phyloP scores from a whole-genome alignment of 2,888 invertebrate genomes.

The Cataglyphis altisquamis region DNA sequence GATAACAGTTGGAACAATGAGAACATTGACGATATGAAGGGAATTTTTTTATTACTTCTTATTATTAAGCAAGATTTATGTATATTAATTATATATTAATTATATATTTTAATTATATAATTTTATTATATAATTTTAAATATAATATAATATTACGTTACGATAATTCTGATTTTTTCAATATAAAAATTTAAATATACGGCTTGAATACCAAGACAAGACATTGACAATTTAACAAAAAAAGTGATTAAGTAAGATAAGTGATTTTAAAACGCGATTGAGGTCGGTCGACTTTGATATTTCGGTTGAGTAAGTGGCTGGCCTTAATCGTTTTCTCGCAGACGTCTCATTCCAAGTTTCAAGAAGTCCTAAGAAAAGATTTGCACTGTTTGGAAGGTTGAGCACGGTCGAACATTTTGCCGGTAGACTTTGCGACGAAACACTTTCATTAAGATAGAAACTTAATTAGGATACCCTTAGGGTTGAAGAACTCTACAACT shows the following conservation, averaged over 20 bases:
- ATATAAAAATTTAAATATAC: not conserved
- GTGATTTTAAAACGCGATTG: constrained; percentile 1
- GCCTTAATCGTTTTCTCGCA: constrained; percentile 69
- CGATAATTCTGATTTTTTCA: not conserved
- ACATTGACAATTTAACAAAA: constrained; percentile 24
- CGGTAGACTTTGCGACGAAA: constrained; percentile 57
- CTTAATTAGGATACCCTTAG: constrained; percentile 71
- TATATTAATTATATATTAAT: too few species aligned
- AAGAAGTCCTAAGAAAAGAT: constrained; percentile 58
- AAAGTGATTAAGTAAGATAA: not conserved
- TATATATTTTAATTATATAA: too few species aligned
- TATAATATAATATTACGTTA: not conserved
- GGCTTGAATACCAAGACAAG: not conserved
- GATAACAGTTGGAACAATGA: not conserved
- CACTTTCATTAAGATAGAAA: constrained; percentile 73
- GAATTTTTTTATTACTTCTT: not conserved
- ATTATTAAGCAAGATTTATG: too few species aligned
- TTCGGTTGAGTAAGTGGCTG: constrained; percentile 44
- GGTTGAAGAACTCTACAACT: constrained; percentile 55
- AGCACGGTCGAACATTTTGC: constrained; percentile 28
- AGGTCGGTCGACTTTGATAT: constrained; percentile 53
- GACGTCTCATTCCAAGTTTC: constrained; percentile 61
- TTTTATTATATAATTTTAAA: not conserved
- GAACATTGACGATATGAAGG: too few species aligned
- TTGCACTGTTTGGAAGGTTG: constrained; percentile 53